Percentiles rank a stretch among this genome's conserved stretches.
These are phyloP conservation scores for Crotalus viridis DNA, from an alignment of 2,113 vertebrate species.

Conservation along the genomic window DNA sequence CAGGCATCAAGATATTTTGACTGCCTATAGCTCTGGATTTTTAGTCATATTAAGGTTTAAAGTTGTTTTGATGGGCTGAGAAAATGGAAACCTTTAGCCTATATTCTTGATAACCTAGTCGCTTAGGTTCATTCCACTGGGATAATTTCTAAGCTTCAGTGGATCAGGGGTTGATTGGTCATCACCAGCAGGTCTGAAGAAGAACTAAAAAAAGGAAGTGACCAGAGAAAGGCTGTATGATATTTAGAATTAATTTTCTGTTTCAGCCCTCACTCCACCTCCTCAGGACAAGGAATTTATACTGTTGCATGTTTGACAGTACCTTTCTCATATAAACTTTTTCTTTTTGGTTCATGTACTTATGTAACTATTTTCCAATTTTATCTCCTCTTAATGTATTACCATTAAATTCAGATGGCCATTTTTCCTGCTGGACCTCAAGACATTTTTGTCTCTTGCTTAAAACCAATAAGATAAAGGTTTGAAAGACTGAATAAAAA, in stretches of 20 bases:
- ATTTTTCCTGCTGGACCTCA: not conserved
- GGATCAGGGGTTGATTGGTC: not conserved
- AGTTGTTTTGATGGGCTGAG: not conserved
- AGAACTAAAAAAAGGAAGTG: not conserved
- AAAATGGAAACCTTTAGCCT: not conserved
- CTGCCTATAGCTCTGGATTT: not conserved
- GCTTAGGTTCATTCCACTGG: not conserved
- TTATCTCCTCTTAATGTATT: not conserved
- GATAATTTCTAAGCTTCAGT: not conserved
- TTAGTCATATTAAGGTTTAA: not conserved
- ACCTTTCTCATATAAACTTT: not conserved
- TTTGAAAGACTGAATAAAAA: constrained; percentile 23
- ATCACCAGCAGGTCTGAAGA: not conserved
- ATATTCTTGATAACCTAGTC: not conserved
- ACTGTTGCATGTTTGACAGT: not conserved
- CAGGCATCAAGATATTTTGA: not conserved
- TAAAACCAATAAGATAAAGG: not conserved
- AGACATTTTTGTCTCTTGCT: not conserved
- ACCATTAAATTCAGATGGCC: not conserved
- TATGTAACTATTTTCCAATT: not conserved
- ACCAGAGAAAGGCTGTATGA: not conserved
- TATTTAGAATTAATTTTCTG: not conserved
- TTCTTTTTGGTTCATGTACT: not conserved
- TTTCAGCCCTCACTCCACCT: not conserved
- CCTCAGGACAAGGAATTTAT: not conserved